Conservation (phyloP, 2,888 invertebrate genomes). For the Tillus elongatus region DNA sequence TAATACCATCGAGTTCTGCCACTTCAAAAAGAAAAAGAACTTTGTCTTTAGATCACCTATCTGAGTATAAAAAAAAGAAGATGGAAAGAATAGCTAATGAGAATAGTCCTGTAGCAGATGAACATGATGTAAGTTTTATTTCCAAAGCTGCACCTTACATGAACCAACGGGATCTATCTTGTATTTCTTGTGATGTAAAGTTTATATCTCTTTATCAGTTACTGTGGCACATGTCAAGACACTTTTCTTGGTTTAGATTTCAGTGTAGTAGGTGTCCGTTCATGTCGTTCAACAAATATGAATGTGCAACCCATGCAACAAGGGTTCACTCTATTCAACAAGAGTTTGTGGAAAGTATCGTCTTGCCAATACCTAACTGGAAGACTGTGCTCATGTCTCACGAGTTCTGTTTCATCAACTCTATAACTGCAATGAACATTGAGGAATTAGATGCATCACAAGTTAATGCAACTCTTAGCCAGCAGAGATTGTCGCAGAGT, state of each 20-base stretch:
- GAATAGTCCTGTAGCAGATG: no score
- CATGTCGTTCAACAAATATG: constrained; percentile 55
- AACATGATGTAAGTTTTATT: constrained; percentile 17
- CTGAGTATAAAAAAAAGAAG: no score
- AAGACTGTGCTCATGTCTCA: constrained; percentile 31
- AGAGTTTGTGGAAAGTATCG: constrained; percentile 36
- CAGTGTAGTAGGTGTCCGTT: constrained; percentile 67
- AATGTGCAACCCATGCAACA: constrained; percentile 57
- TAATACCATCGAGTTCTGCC: constrained; percentile 5
- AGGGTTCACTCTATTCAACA: constrained; percentile 53
- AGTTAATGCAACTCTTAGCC: neutral
- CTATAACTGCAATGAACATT: no score
- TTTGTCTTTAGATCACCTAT: no score
- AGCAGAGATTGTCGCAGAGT: neutral
- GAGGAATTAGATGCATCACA: neutral
- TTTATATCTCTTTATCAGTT: constrained; percentile 47
- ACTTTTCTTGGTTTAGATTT: constrained; percentile 64
- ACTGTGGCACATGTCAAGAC: constrained; percentile 54
- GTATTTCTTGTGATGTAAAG: constrained; percentile 47
- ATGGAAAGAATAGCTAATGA: no score
- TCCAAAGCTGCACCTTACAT: constrained; percentile 34
- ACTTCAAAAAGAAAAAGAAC: no score
- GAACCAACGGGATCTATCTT: constrained; percentile 41
- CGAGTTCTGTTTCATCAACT: constrained; percentile 23
- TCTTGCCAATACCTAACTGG: constrained; percentile 33